Evolutionary conservation across 2,888 invertebrate species (phyloP).

Genomic region (Labia minor): DNA sequence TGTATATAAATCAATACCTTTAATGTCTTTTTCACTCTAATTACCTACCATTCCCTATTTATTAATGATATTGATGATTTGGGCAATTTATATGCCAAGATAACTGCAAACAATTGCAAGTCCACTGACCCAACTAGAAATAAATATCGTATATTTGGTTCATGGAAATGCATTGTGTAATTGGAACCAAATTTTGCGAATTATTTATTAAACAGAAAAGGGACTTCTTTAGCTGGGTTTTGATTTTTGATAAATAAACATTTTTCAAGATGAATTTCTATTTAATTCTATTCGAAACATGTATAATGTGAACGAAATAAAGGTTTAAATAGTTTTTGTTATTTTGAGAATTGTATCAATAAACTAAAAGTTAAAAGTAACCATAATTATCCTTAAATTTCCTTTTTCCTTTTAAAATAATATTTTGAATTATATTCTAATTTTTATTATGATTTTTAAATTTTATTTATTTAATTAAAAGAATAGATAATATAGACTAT

Average conservation of each 20-base stretch:
- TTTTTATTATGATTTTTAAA: too few species aligned
- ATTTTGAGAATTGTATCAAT: background rate
- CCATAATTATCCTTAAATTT: too few species aligned
- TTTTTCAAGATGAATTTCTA: slow-evolving; percentile 5
- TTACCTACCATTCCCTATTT: background rate
- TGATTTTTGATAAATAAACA: background rate
- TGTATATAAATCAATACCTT: slow-evolving; percentile 34
- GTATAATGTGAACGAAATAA: slow-evolving; percentile 7
- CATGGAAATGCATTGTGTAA: background rate
- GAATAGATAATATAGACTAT: too few species aligned
- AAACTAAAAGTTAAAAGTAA: too few species aligned
- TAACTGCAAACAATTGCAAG: background rate
- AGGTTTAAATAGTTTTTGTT: slow-evolving; percentile 13
- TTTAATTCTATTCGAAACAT: slow-evolving; percentile 4
- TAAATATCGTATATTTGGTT: background rate
- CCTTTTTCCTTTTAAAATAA: too few species aligned
- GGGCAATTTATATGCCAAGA: background rate
- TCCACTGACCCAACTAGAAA: background rate
- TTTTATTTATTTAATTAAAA: too few species aligned
- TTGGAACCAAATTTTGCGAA: background rate
- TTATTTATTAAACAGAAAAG: background rate
- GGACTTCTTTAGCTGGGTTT: background rate
- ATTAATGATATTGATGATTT: background rate
- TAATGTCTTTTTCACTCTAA: background rate
- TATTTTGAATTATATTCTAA: too few species aligned